A percentile compares a stretch with the other conserved stretches of the same genome.
phyloP scores from a whole-genome alignment of 92 coral and sea anemone species.

The Epizoanthus ramosus region DNA sequence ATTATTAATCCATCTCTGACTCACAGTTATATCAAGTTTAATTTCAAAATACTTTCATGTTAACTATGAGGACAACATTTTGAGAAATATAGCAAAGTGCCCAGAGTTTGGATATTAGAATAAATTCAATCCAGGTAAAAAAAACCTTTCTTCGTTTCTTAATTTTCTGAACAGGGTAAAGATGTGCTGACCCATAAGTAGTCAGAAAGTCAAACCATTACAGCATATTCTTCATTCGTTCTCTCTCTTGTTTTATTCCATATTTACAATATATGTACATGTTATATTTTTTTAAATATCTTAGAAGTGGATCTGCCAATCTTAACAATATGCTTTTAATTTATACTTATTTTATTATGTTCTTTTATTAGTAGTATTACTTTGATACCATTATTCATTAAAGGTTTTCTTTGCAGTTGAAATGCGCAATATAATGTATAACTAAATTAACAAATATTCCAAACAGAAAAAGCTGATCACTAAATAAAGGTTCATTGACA shows the following conservation, averaged over 20 bases:
- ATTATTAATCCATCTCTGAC: background rate
- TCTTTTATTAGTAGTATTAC: background rate
- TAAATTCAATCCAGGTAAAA: no score
- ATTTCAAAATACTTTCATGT: no score
- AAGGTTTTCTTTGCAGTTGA: background rate
- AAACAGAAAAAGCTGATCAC: background rate
- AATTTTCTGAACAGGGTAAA: background rate
- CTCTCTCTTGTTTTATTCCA: background rate
- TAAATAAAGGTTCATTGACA: background rate
- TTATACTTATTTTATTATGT: background rate
- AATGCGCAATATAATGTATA: background rate
- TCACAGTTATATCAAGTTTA: background rate
- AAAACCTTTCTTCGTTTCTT: no score
- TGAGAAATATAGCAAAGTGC: no score
- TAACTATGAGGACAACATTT: no score
- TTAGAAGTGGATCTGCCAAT: background rate
- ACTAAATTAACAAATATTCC: background rate
- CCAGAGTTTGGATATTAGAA: no score
- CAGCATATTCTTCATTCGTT: background rate
- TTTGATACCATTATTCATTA: background rate
- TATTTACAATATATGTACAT: constrained; percentile 3
- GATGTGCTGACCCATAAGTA: background rate
- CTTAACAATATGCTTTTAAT: background rate
- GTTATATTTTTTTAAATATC: background rate
- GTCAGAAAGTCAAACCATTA: background rate